phyloP scores from a whole-genome alignment of 2,113 vertebrate genomes.

The Pongo abelii region DNA sequence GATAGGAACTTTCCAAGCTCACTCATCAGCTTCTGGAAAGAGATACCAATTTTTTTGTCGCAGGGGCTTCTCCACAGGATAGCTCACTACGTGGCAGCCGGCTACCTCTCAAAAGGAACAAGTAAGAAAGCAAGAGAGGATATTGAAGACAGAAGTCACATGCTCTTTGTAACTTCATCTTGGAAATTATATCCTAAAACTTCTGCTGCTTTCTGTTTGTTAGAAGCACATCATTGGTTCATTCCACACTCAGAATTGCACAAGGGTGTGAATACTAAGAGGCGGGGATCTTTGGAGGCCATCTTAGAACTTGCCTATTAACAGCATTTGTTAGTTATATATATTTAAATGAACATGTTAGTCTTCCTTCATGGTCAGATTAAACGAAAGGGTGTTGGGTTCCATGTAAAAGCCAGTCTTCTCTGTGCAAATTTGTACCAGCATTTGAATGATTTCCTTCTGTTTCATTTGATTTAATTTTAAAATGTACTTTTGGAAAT shows the following conservation, averaged over 20 bases:
- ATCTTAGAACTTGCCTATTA: background rate
- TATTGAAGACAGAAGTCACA: background rate
- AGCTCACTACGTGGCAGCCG: background rate
- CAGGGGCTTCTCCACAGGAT: background rate
- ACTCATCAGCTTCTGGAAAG: background rate
- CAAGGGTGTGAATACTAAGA: background rate
- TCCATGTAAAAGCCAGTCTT: background rate
- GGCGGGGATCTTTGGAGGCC: background rate
- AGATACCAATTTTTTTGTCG: background rate
- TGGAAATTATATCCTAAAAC: background rate
- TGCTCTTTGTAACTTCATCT: background rate
- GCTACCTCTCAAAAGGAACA: background rate
- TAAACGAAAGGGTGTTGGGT: background rate
- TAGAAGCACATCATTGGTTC: background rate
- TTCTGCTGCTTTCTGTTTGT: background rate
- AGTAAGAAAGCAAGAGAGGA: background rate
- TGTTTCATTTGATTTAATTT: conserved; percentile 36
- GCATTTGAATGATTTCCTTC: conserved; percentile 2
- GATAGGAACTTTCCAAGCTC: background rate
- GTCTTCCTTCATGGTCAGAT: background rate
- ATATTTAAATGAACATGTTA: background rate
- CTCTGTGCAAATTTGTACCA: background rate
- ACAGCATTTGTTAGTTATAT: background rate
- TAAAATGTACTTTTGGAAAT: background rate
- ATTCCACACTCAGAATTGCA: background rate